A percentile compares a stretch with the other conserved stretches of the same genome.
phyloP scores from a whole-genome alignment of 1,140 invertebrate genomes.

The Palaemon carinicauda region DNA sequence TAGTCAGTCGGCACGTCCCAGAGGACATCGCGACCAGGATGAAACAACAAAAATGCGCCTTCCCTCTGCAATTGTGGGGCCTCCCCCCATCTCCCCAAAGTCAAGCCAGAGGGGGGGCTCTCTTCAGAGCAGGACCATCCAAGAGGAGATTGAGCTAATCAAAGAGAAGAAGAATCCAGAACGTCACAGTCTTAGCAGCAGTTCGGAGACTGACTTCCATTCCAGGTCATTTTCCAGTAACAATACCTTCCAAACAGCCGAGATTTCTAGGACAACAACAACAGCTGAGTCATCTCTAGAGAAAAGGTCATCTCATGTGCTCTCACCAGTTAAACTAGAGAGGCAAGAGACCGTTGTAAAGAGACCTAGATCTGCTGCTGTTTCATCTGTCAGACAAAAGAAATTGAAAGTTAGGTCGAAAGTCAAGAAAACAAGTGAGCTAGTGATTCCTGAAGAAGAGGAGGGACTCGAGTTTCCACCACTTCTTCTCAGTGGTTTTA shows the following conservation, averaged over 20 bases:
- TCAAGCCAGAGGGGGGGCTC: neutral
- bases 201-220: conserved; percentile 23
- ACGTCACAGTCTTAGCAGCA: neutral
- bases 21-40: neutral
- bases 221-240: neutral
- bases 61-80: neutral
- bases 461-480: conserved; percentile 23
- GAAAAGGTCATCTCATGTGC: neutral
- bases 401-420: neutral
- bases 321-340: neutral
- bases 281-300: neutral
- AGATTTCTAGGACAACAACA: no score
- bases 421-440: neutral
- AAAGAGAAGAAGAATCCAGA: neutral
- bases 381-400: neutral
- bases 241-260: neutral
- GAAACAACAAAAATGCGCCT: neutral
- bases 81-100: neutral
- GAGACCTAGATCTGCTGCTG: conserved; percentile 22
- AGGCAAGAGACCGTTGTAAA: neutral
- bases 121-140: neutral
- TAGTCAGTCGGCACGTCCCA: conserved; percentile 25
- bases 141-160: conserved; percentile 7
- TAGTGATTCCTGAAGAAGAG: neutral
- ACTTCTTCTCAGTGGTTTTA: conserved; percentile 24